Evolutionary conservation across 2,888 invertebrate species (phyloP).

Genomic region (Acanthosepion pharaonis): DNA sequence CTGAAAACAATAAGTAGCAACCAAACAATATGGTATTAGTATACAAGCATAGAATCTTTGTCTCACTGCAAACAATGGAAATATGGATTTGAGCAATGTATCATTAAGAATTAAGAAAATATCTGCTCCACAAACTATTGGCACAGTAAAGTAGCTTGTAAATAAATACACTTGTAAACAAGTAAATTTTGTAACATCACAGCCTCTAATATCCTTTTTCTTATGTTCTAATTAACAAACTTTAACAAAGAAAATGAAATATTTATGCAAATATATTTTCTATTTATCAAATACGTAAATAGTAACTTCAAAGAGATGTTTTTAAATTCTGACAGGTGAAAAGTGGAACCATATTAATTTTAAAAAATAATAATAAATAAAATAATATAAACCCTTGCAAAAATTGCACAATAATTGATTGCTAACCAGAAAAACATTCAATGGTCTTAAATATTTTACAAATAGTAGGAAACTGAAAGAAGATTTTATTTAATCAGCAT

Average conservation of each 20-base stretch:
- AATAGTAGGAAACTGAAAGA: neutral
- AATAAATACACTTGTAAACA: neutral
- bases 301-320: neutral
- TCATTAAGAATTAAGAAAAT: neutral
- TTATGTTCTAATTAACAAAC: neutral
- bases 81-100: neutral
- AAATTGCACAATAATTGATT: neutral
- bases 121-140: neutral
- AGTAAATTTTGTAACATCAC: neutral
- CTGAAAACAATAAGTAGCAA: constrained; percentile 58
- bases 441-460: neutral
- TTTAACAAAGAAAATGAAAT: neutral
- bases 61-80: neutral
- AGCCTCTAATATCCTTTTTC: neutral
- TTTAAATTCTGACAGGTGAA: neutral
- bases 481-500: neutral
- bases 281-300: neutral
- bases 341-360: neutral
- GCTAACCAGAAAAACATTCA: neutral
- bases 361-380: neutral
- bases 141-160: neutral
- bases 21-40: constrained; percentile 35
- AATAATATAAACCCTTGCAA: neutral
- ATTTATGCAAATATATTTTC: neutral
- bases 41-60: constrained; percentile 13